Percentiles rank a stretch among this genome's conserved stretches.
Evolutionary conservation across 2,797 vertebrate genomes (phyloP).

Genomic region (Lutjanus campechanus): DNA sequence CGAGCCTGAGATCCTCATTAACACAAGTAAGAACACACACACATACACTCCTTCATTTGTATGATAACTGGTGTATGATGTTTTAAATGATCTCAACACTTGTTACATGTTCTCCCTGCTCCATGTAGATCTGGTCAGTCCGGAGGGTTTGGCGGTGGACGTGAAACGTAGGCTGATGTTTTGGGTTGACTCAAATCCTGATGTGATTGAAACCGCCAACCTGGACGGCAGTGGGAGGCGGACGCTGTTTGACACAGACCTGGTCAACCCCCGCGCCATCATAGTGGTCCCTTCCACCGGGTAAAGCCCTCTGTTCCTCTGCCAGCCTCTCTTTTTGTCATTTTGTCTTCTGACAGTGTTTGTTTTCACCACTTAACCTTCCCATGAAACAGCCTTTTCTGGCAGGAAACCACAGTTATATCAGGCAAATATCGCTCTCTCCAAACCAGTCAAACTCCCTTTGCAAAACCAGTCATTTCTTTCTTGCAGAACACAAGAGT

Average conservation of each 20-base stretch:
- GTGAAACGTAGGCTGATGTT: slow-evolving; percentile 89
- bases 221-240: slow-evolving; percentile 91
- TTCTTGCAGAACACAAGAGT: no score
- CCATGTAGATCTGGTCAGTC: slow-evolving; percentile 91
- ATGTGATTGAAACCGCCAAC: slow-evolving; percentile 90
- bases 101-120: not conserved
- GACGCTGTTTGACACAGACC: slow-evolving; percentile 90
- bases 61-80: not conserved
- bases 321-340: not conserved
- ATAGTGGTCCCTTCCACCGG: slow-evolving; percentile 91
- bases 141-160: slow-evolving; percentile 94
- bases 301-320: slow-evolving; percentile 76
- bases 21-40: slow-evolving; percentile 83
- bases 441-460: no score
- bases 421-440: no score
- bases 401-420: no score
- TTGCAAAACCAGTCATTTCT: no score
- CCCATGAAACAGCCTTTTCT: no score
- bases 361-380: no score
- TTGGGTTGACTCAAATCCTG: slow-evolving; percentile 95
- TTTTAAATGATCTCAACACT: not conserved
- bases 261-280: slow-evolving; percentile 97
- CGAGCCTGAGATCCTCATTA: slow-evolving; percentile 92
- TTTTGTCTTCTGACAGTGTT: not conserved
- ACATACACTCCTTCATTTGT: not conserved